Percentiles rank a stretch among this genome's conserved stretches.
Conservation (phyloP, 2,797 vertebrate species). For the Falco peregrinus region DNA sequence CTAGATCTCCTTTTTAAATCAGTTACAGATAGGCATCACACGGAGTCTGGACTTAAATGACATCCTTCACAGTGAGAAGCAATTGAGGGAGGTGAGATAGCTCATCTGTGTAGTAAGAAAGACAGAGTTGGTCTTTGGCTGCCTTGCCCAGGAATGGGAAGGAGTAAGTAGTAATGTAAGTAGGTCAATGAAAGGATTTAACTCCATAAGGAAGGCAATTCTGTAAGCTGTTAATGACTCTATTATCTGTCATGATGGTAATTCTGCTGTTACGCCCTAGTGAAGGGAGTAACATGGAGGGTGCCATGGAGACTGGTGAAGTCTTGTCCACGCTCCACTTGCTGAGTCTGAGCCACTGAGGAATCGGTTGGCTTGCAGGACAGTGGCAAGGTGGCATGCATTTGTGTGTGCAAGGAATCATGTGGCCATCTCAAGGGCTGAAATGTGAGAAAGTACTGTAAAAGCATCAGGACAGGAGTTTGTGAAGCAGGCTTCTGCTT, state of each 20-base stretch:
- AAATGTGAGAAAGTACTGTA: neutral
- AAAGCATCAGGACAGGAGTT: neutral
- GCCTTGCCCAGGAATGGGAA: neutral
- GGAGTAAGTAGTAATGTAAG: neutral
- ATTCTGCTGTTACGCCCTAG: neutral
- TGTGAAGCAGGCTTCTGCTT: neutral
- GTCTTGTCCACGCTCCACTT: neutral
- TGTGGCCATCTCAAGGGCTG: neutral
- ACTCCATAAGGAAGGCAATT: neutral
- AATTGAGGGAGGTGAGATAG: neutral
- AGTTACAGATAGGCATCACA: neutral
- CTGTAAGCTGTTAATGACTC: neutral
- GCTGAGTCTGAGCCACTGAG: rapidly evolving
- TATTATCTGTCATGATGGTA: neutral
- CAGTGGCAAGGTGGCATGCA: neutral
- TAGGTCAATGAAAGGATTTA: neutral
- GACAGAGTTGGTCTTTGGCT: neutral
- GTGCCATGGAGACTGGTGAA: neutral
- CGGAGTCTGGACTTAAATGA: neutral
- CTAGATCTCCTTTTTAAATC: neutral
- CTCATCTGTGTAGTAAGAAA: neutral
- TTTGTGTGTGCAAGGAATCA: neutral
- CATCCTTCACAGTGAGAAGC: neutral
- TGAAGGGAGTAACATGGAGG: neutral
- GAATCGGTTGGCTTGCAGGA: rapidly evolving